phyloP scores from a whole-genome alignment of 2,113 vertebrate species.

The Oriolus oriolus region DNA sequence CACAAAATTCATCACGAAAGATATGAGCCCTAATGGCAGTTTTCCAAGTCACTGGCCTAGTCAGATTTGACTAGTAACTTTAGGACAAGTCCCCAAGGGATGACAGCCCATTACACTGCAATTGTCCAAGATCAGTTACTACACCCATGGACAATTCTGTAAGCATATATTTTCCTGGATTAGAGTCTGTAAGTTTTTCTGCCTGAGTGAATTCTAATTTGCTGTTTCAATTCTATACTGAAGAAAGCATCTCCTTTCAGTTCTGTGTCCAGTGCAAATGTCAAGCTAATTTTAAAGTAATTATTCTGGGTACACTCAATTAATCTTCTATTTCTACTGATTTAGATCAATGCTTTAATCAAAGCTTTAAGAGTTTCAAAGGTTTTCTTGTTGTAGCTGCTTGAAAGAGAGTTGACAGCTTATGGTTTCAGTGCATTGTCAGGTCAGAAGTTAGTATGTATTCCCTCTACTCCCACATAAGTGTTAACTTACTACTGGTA shows the following conservation, averaged over 20 bases:
- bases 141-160: background rate
- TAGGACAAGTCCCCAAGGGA: background rate
- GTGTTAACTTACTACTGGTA: background rate
- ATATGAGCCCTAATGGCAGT: background rate
- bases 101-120: background rate
- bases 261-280: background rate
- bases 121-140: background rate
- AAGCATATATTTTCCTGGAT: background rate
- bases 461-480: background rate
- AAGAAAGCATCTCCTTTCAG: background rate
- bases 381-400: background rate
- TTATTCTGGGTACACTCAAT: background rate
- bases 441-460: accelerated
- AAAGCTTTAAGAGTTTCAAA: background rate
- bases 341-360: background rate
- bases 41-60: background rate
- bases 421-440: background rate
- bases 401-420: background rate
- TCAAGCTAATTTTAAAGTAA: background rate
- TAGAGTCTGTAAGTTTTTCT: background rate
- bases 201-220: background rate
- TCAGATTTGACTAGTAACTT: background rate
- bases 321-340: background rate
- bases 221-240: background rate
- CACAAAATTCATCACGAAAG: background rate